A percentile compares a stretch with the other conserved stretches of the same genome.
These are phyloP conservation scores for Conus ventricosus DNA, from an alignment of 1,140 invertebrate species.

Conservation along the genomic window DNA sequence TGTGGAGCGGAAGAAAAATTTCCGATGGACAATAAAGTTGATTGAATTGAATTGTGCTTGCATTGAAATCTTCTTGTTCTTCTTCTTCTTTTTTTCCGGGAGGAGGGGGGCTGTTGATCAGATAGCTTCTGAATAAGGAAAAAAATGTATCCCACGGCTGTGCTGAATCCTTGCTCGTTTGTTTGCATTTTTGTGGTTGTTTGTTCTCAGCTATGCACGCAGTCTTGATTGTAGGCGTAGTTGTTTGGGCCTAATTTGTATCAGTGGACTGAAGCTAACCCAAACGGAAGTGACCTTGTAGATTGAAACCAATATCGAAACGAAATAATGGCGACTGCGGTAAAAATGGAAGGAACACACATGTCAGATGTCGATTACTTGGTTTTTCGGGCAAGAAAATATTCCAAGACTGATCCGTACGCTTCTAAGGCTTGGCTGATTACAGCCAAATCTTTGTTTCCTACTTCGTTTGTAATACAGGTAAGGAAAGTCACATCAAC, in stretches of 20 bases:
- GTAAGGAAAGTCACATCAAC: conserved; percentile 71
- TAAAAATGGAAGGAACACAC: conserved; percentile 41
- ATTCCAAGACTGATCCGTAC: conserved; percentile 82
- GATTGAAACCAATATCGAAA: background rate
- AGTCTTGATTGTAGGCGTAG: background rate
- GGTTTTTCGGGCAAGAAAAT: conserved; percentile 84
- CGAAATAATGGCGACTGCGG: conserved; percentile 14
- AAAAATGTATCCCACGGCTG: background rate
- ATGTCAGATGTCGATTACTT: conserved; percentile 83
- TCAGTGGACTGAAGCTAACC: background rate
- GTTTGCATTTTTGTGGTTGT: background rate
- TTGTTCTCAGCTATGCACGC: too few relatives aligned
- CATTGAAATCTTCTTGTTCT: too few relatives aligned
- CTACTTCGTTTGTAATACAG: conserved; percentile 89
- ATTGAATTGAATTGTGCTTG: too few relatives aligned
- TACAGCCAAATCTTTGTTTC: conserved; percentile 91
- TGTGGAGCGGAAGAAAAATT: too few relatives aligned
- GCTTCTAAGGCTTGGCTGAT: conserved; percentile 92
- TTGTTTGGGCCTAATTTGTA: background rate
- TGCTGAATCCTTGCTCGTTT: background rate
- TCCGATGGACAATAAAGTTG: too few relatives aligned
- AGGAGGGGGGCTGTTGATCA: too few relatives aligned
- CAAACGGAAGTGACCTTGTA: background rate
- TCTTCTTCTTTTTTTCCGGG: too few relatives aligned
- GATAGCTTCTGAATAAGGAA: too few relatives aligned